These are phyloP conservation scores for Lophius piscatorius DNA, from an alignment of 2,113 vertebrate genomes.

Conservation along the genomic window DNA sequence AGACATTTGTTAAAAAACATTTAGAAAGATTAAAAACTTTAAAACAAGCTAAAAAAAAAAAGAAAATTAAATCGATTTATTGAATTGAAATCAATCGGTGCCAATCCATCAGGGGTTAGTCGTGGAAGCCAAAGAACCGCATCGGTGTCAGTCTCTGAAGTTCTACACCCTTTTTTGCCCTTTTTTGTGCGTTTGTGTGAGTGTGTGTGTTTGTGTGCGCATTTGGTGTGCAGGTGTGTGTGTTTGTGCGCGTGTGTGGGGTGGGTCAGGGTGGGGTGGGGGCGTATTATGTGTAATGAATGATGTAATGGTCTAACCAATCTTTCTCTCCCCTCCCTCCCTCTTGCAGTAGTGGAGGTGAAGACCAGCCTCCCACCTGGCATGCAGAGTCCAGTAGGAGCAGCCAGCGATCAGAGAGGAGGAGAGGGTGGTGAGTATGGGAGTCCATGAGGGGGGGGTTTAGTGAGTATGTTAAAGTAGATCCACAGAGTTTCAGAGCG, in stretches of 20 bases:
- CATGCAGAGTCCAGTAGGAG: slow-evolving; percentile 83
- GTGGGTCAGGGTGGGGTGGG: not conserved
- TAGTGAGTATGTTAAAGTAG: too few relatives aligned
- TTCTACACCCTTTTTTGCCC: too few relatives aligned
- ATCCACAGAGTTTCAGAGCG: not conserved
- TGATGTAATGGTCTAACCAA: slow-evolving; percentile 47
- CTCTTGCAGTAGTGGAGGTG: slow-evolving; percentile 85
- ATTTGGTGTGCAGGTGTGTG: not conserved
- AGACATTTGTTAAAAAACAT: too few relatives aligned
- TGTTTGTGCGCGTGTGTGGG: slow-evolving; percentile 1
- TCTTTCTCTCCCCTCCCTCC: slow-evolving; percentile 6
- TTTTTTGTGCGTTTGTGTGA: too few relatives aligned
- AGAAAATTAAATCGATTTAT: too few relatives aligned
- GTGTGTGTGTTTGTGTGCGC: too few relatives aligned
- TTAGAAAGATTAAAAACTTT: too few relatives aligned
- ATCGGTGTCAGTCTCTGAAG: too few relatives aligned
- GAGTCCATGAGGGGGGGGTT: slow-evolving; percentile 32
- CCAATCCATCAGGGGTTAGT: too few relatives aligned
- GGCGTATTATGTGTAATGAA: not conserved
- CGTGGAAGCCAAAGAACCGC: too few relatives aligned
- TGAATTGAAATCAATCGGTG: too few relatives aligned
- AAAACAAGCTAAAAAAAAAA: too few relatives aligned
- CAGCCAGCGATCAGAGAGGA: slow-evolving; percentile 72
- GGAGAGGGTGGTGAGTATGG: slow-evolving; percentile 60
- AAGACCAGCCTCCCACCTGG: slow-evolving; percentile 85